Evolutionary conservation across 1,140 invertebrate genomes (phyloP).

Genomic region (Bombus waltoni): DNA sequence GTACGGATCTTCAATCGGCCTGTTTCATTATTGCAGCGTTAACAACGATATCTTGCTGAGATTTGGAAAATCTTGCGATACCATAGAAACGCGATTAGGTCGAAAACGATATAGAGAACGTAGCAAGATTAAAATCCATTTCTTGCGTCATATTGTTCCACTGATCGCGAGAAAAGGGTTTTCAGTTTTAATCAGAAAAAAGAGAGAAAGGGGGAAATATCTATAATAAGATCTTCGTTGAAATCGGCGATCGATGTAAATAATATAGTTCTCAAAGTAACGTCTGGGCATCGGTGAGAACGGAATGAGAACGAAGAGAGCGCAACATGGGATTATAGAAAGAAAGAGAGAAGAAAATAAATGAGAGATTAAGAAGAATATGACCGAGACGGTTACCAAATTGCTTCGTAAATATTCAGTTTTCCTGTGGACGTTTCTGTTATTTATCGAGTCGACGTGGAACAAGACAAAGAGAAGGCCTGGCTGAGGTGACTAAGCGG

Average conservation of each 20-base stretch:
- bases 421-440: constrained; percentile 50
- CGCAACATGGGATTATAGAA: not conserved
- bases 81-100: not conserved
- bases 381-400: constrained; percentile 33
- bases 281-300: not conserved
- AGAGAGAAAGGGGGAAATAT: not conserved
- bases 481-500: constrained; percentile 64
- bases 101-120: not conserved
- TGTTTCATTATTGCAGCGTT: no score
- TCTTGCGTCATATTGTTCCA: not conserved
- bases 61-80: not conserved
- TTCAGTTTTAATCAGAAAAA: not conserved
- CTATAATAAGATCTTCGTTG: not conserved
- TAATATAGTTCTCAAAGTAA: constrained; percentile 22
- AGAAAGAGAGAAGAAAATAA: not conserved
- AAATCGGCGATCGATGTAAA: not conserved
- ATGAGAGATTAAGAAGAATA: not conserved
- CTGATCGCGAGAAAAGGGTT: not conserved
- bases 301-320: not conserved
- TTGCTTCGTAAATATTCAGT: constrained; percentile 62
- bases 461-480: constrained; percentile 53
- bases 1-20: no score
- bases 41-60: not conserved
- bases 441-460: constrained; percentile 59
- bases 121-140: not conserved